Evolutionary conservation across 1,140 invertebrate genomes (phyloP).

Genomic region (Holcopasites calliopsidis): DNA sequence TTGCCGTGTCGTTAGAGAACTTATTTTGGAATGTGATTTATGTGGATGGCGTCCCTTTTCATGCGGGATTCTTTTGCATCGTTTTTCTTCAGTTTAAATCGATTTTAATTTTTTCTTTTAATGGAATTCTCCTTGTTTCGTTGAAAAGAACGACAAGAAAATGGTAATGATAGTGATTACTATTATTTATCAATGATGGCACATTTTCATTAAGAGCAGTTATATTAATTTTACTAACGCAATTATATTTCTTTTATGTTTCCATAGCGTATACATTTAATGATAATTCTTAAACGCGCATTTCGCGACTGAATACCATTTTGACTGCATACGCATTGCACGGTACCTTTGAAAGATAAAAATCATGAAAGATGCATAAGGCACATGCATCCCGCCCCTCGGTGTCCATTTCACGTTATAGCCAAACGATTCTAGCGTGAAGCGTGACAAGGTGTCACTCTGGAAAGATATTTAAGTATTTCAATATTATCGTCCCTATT

Average conservation of each 20-base stretch:
- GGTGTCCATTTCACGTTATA: conserved; percentile 8
- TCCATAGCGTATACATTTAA: background rate
- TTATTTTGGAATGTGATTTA: background rate
- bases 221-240: no score
- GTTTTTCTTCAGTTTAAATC: background rate
- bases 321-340: background rate
- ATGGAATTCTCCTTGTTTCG: no score
- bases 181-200: no score
- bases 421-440: conserved; percentile 1
- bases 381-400: conserved; percentile 13
- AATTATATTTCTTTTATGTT: background rate
- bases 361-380: conserved; percentile 28
- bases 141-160: no score
- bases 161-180: no score
- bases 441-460: conserved; percentile 29
- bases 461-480: conserved; percentile 21
- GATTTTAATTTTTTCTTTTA: no score
- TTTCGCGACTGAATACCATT: background rate
- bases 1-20: background rate
- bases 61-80: background rate
- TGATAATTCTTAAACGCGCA: background rate
- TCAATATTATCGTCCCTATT: no score
- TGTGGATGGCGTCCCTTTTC: background rate
- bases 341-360: conserved; percentile 27
- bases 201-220: no score